Evolutionary conservation across 2,113 vertebrate species (phyloP), one percentile per base, ranked within the genome.

Genomic region (Oreotrochilus melanogaster): DNA sequence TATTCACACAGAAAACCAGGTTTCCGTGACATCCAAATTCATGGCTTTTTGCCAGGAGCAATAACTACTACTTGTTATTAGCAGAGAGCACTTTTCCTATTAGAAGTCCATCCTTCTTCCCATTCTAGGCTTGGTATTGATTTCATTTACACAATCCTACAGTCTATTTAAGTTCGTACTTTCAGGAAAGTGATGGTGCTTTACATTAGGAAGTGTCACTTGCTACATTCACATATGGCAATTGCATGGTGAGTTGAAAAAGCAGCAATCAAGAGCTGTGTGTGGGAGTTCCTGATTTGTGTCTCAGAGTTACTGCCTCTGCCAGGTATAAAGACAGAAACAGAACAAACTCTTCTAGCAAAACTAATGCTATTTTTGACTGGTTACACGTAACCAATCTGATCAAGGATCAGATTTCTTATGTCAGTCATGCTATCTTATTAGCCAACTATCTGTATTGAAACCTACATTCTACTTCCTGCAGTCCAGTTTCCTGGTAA

Each of bases 181-280:
- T 91, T 91, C 25, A 78, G 71, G 72, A 90, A 97, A 71, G 62
- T 33, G 70, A 65, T 69, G 73, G 78, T 56, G 54, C 56, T 95
- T 95, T 62, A 94, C 81, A 76, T 88, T 62, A 86, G 89, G 65
- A 93, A 93, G 92, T 86, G 89, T 69, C 85, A 80, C 74, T 88
- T 87, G 71, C 62, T 91, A 43, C 54, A 91, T 96, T 89, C 94
- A 96, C 94, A 91, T 96, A 92, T 95, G 89, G 94, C 89, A 94
- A 61, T 76, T 88, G 74, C 91, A 96, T 75, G 92, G 91, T 27
- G 74, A 95, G 62, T 93, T 94, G 92, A 95, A 85, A 96, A 85
- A 88, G 84, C 57, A 92, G 87, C 67, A 94, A 91, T 76, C 78
- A 86, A 92, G 87, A 87, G 89, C 66, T 91, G 78, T 31, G 78